Evolutionary conservation across 1,140 invertebrate genomes (phyloP).

Genomic region (Eubasilissa regina): DNA sequence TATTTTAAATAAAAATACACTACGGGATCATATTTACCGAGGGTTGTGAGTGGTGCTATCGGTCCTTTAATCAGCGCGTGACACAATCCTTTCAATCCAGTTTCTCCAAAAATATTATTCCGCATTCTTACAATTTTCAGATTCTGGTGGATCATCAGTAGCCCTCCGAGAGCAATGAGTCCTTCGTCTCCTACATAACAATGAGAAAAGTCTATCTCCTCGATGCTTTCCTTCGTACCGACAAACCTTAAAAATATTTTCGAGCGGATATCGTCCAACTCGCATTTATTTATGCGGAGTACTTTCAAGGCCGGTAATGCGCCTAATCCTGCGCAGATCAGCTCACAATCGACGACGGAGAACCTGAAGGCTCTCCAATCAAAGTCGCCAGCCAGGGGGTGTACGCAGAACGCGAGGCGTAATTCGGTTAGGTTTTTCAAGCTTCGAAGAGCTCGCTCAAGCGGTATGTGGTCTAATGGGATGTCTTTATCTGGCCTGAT

Average conservation of each 20-base stretch:
- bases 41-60: neutral
- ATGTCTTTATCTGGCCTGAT: conserved; percentile 62
- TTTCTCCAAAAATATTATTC: conserved; percentile 68
- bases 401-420: conserved; percentile 67
- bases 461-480: conserved; percentile 67
- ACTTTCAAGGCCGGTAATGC: conserved; percentile 64
- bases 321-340: conserved; percentile 66
- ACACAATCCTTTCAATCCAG: conserved; percentile 66
- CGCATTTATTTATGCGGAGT: conserved; percentile 68
- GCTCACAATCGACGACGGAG: conserved; percentile 66
- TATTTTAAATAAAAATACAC: neutral
- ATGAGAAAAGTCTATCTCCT: conserved; percentile 70
- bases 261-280: conserved; percentile 67
- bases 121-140: conserved; percentile 66
- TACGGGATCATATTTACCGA: conserved; percentile 31
- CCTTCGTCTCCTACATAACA: conserved; percentile 70
- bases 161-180: conserved; percentile 68
- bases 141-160: conserved; percentile 66
- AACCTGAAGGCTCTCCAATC: conserved; percentile 67
- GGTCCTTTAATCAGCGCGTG: conserved; percentile 60
- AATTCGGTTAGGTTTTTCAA: conserved; percentile 68
- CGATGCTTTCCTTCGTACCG: conserved; percentile 66
- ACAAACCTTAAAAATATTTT: conserved; percentile 67
- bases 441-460: conserved; percentile 64
- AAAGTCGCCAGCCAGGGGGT: conserved; percentile 64